A percentile compares a stretch with the other conserved stretches of the same genome.
Evolutionary conservation across 2,888 invertebrate genomes (phyloP).

Genomic region (Rotaria sp.): DNA sequence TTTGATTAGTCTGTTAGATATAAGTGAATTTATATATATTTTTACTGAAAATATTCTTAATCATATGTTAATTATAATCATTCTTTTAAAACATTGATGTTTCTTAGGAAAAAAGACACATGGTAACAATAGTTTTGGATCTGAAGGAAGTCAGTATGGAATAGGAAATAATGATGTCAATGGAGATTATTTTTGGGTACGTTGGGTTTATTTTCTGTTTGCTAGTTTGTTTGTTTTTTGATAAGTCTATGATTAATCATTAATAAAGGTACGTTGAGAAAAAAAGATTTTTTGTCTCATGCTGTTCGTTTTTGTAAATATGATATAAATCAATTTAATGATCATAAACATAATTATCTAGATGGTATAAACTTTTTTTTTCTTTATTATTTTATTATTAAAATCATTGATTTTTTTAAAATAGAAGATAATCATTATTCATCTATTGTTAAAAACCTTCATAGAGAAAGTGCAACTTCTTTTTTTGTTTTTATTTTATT

Average conservation of each 20-base stretch:
- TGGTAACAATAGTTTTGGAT: background rate
- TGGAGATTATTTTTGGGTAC: background rate
- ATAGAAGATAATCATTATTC: background rate
- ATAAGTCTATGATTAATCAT: background rate
- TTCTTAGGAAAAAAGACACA: background rate
- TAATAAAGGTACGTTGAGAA: background rate
- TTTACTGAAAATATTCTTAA: background rate
- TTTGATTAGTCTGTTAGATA: background rate
- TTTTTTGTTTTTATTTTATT: background rate
- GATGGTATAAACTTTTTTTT: background rate
- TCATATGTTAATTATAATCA: background rate
- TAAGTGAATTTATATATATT: background rate
- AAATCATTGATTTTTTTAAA: background rate
- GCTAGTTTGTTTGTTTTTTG: background rate
- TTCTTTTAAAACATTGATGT: background rate
- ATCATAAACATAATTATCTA: background rate
- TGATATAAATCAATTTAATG: background rate
- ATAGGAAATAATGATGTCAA: background rate
- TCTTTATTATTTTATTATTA: too few relatives aligned
- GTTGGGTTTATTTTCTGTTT: too few relatives aligned
- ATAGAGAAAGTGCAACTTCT: background rate
- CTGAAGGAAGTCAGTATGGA: background rate
- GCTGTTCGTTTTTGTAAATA: background rate
- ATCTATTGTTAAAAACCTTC: background rate
- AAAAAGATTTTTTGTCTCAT: background rate